Evolutionary conservation across 2,113 vertebrate species (phyloP), one percentile per base, ranked within the genome.

Genomic region (Indri indri): DNA sequence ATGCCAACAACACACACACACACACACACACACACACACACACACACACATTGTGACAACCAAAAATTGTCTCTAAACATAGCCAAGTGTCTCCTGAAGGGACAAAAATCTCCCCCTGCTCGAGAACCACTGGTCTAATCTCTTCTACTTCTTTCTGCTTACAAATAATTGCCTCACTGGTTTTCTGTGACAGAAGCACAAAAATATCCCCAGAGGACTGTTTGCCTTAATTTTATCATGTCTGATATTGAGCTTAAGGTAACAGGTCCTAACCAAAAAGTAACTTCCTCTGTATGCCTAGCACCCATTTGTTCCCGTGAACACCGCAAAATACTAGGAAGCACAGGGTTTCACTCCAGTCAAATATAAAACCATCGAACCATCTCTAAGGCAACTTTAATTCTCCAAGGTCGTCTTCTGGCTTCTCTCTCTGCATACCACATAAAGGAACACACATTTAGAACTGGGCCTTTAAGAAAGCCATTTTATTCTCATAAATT

Each of bases 281-380:
- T 85, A 81, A 90, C 85, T 87, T 95, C 84, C 54, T 94, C 45
- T 91, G 4, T 4, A n/a, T 50, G 10, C 22, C 82, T 66, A 89
- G 34, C 40, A 11, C 73, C 22, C 22, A 22, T 80, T 90, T 80
- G 59, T 65, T 85, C 84, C 57, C 20, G 37, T 1, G 11, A 90
- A 91, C 82, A 79, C 70, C 71, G 82, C 30, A 94, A 94, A 97
- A 63, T 74, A 61, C 76, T 45, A 42, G 96, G 95, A 93, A 93
- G 37, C 12, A 1, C 14, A 23, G 13, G 42, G 4, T 94, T 65
- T 90, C 50, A 32, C 45, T 40, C 54, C 54, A 32, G 94, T 84
- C 54, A 77, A 22, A 2, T 45, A 23, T 61, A 37, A 94, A 96
- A 88, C 61, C 91, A 66, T 54, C 59, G 50, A 47, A 42, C 61